Evolutionary conservation across 1,140 invertebrate species (phyloP), one percentile per base, ranked within the genome.

Genomic region (Phthorimaea operculella): DNA sequence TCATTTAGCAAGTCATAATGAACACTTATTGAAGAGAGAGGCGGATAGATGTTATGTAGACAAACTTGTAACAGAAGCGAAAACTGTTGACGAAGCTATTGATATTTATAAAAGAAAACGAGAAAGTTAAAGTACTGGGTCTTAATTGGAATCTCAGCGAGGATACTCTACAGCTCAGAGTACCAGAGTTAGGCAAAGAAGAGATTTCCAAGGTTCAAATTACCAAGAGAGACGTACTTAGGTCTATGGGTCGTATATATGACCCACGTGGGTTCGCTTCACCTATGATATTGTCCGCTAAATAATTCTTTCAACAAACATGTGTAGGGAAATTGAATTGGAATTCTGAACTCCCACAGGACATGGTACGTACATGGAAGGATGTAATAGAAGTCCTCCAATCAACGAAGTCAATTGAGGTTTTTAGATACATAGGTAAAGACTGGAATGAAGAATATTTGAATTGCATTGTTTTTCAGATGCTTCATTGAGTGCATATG

Each of bases 281-380:
- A n/a, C 55, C 55, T 28, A n/a, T 51, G 9, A 12, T 56, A 21
- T 14, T 56, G 34, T 48, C 48, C 4, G 55, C 48, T 1, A 56
- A 56, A 21, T 14, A 42, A 21, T 8, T 52, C 8, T 44, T 57
- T 10, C 56, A 57, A 18, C n/a, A 52, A 21, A n/a, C 50, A 11
- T 57, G 56, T 11, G 36, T n/a, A 34, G 12, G 12, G 8, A 57
- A 57, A 33, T n/a, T 56, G 7, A 56, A 56, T 21, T 56, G 55
- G 55, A 49, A 56, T n/a, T 7, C 7, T 11, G 10, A 8, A 11
- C 18, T 56, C 15, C 49, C 55, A 33, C n/a, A 39, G 4, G 55
- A 56, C 0, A n/a, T 52, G 56, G n/a, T n/a, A n/a, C n/a, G n/a
- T n/a, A n/a, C n/a, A n/a, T n/a, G n/a, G n/a, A n/a, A n/a, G n/a